Base-by-base conservation (phyloP, 2,113 vertebrate genomes). In the Pagrus major region DNA sequence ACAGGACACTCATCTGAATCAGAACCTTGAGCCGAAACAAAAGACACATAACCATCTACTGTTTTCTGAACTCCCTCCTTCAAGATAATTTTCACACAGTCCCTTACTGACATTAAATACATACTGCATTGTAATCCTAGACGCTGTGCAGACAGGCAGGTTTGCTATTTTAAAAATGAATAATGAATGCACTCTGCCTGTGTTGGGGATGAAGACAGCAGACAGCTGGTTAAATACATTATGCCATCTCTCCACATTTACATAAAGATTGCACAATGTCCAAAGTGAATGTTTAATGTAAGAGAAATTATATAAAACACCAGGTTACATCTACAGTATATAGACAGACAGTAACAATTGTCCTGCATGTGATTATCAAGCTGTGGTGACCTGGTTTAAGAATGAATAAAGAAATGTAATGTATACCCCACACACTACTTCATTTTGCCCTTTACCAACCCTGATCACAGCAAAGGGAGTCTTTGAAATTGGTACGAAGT, bases 61-160 rank as follows among this genome's bases (percentile, higher is more conserved):
- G 27, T 9, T 20, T 20, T 33, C 29, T 56, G 29, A 55, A 15
- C n/a, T 5, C 9, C 23, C 12, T 8, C 25, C 7, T 55, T 16
- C 25, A 15, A 18, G 7, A 9, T 58, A 4, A n/a, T 7, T 37
- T 59, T n/a, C 33, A 37, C 3, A 37, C 56, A 37, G 56, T 37
- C 33, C 56, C 29, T 59, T 12, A 37, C 11, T 59, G 56, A 59
- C n/a, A 37, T 14, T 11, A 47, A 46, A 46, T 4, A 21, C 61
- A 46, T 12, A 46, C 18, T 69, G 60, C 59, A 14, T 29, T 46
- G 6, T 46, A 83, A 66, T 44, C 37, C 44, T 52, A 18, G 20
- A 60, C 11, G 31, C 51, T 35, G 23, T 60, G 37, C 0, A 67
- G 21, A 51, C 0, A 3, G 54, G 11, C 64, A 51, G 41, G 23